Percentiles rank a stretch among this genome's conserved stretches.
Evolutionary conservation across 2,888 invertebrate species (phyloP).

Genomic region (Elmis aenea): DNA sequence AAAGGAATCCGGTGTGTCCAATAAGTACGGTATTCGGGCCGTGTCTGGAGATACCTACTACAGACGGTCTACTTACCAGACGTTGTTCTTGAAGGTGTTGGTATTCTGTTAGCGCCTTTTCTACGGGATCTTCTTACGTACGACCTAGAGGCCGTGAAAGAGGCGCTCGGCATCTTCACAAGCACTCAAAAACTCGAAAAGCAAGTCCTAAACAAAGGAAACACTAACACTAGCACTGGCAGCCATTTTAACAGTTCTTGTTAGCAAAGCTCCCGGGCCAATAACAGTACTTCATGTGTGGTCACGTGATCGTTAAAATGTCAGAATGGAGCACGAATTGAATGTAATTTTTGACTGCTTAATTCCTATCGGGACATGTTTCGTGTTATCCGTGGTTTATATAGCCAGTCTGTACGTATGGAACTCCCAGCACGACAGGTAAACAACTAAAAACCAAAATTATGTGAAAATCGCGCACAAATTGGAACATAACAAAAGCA

Average conservation of each 20-base stretch:
- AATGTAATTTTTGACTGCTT: conserved; percentile 49
- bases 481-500: conserved; percentile 23
- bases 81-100: conserved; percentile 74
- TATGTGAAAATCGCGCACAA: conserved; percentile 16
- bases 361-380: conserved; percentile 66
- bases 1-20: no score
- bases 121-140: conserved; percentile 87
- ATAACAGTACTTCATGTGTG: conserved; percentile 26
- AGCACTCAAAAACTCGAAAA: conserved; percentile 42
- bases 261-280: conserved; percentile 33
- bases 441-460: conserved; percentile 28
- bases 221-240: conserved; percentile 73
- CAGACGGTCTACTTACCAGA: conserved; percentile 61
- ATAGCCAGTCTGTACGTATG: conserved; percentile 87
- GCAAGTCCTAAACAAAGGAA: conserved; percentile 74
- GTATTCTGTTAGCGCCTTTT: conserved; percentile 85
- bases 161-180: conserved; percentile 89
- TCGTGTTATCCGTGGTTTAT: conserved; percentile 71
- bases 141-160: conserved; percentile 88
- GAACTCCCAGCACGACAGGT: conserved; percentile 73
- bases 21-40: conserved; percentile 9
- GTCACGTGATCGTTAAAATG: conserved; percentile 42
- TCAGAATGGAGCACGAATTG: conserved; percentile 34
- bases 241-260: conserved; percentile 77
- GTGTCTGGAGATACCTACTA: conserved; percentile 14